These are phyloP conservation scores for Anoplius nigerrimus DNA, from an alignment of 2,888 invertebrate species.

Conservation along the genomic window DNA sequence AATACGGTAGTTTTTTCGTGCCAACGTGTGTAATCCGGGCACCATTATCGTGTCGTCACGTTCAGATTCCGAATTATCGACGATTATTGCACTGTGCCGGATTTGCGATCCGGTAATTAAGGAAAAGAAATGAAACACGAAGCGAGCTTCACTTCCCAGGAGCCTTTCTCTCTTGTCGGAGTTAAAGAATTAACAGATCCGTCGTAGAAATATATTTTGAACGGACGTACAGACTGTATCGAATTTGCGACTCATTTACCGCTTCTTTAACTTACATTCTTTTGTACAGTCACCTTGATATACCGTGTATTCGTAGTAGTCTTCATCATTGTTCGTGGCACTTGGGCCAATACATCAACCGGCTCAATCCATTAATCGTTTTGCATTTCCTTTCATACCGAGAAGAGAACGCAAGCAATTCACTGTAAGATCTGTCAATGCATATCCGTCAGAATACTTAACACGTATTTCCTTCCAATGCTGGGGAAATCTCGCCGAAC, in stretches of 20 bases:
- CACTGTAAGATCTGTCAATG: constrained; percentile 29
- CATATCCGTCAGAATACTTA: constrained; percentile 48
- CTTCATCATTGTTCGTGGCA: too few relatives aligned
- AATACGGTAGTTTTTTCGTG: background rate
- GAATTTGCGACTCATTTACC: too few relatives aligned
- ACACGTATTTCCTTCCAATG: constrained; percentile 41
- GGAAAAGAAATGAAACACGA: constrained; percentile 14
- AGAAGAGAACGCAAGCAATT: background rate
- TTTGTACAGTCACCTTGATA: too few relatives aligned
- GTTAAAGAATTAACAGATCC: constrained; percentile 23
- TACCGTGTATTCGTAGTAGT: too few relatives aligned
- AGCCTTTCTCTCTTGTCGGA: constrained; percentile 6
- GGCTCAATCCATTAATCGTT: too few relatives aligned
- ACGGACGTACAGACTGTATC: background rate
- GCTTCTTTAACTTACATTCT: too few relatives aligned
- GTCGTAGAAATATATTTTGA: constrained; percentile 43
- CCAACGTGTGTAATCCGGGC: too few relatives aligned
- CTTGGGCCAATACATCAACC: too few relatives aligned
- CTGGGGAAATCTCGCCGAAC: constrained; percentile 31
- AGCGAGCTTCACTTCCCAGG: constrained; percentile 10
- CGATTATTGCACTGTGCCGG: background rate
- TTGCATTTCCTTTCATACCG: too few relatives aligned
- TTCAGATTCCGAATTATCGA: background rate
- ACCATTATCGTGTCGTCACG: background rate
- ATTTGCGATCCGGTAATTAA: background rate